Evolutionary conservation across 2,888 invertebrate genomes (phyloP).

Genomic region (Campoplex capitator): DNA sequence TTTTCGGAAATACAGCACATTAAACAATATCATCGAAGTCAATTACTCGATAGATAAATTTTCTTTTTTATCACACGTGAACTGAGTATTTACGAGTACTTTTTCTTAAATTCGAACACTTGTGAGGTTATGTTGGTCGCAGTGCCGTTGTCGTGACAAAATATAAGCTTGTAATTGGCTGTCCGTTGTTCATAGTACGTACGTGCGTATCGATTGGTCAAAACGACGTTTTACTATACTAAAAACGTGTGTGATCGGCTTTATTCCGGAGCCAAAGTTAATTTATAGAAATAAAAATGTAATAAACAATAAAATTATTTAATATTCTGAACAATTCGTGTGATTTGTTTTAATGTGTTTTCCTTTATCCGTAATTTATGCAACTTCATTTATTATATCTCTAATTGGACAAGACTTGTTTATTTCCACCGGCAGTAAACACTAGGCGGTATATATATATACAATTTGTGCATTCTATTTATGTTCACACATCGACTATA

Average conservation of each 20-base stretch:
- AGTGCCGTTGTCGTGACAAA: background rate
- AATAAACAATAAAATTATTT: background rate
- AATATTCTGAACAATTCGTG: background rate
- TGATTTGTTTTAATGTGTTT: background rate
- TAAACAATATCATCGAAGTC: background rate
- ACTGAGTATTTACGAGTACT: background rate
- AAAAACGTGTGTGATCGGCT: background rate
- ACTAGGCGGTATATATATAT: slow-evolving; percentile 19
- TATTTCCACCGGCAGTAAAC: slow-evolving; percentile 23
- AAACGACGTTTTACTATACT: background rate
- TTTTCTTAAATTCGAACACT: too few species aligned
- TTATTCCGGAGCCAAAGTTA: background rate
- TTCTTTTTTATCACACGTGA: background rate
- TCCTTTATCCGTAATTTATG: background rate
- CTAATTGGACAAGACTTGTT: background rate
- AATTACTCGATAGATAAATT: background rate
- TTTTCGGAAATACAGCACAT: too few species aligned
- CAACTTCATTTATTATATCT: background rate
- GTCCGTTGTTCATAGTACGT: background rate
- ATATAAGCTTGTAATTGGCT: background rate
- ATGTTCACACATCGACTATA: slow-evolving; percentile 61
- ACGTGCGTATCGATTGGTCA: background rate
- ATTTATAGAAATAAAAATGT: background rate
- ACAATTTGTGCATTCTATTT: slow-evolving; percentile 69
- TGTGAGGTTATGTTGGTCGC: background rate